Evolutionary conservation across 2,113 vertebrate species (phyloP).

Genomic region (Egretta garzetta): DNA sequence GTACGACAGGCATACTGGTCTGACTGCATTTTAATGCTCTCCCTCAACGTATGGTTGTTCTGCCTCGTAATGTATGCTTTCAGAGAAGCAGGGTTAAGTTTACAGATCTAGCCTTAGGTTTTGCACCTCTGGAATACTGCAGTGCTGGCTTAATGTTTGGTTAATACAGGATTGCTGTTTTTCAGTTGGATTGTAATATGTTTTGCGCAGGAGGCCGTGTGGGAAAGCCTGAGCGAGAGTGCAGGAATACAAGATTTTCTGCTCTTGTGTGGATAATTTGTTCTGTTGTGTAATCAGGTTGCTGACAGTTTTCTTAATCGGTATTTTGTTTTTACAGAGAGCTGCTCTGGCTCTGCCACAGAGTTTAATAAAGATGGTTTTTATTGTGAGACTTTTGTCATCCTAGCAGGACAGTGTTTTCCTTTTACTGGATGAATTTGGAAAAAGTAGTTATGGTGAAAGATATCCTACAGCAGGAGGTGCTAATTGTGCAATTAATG

Average conservation of each 20-base stretch:
- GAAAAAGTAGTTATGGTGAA: not conserved
- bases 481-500: not conserved
- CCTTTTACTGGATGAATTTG: not conserved
- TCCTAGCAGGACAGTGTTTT: not conserved
- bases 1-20: not conserved
- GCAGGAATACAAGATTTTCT: not conserved
- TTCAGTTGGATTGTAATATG: not conserved
- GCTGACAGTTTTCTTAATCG: not conserved
- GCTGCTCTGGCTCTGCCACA: not conserved
- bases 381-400: not conserved
- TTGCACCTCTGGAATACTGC: not conserved
- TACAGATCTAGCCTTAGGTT: not conserved
- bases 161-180: not conserved
- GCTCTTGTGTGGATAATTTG: not conserved
- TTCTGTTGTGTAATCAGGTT: not conserved
- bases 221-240: not conserved
- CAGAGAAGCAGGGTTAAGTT: not conserved
- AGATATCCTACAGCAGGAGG: not conserved
- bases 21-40: rapidly evolving
- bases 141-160: not conserved
- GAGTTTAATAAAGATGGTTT: not conserved
- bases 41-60: not conserved
- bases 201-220: not conserved
- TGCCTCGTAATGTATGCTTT: rapidly evolving
- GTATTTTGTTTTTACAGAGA: not conserved